Evolutionary conservation across 2,797 vertebrate genomes (phyloP).

Genomic region (Periparus ater): DNA sequence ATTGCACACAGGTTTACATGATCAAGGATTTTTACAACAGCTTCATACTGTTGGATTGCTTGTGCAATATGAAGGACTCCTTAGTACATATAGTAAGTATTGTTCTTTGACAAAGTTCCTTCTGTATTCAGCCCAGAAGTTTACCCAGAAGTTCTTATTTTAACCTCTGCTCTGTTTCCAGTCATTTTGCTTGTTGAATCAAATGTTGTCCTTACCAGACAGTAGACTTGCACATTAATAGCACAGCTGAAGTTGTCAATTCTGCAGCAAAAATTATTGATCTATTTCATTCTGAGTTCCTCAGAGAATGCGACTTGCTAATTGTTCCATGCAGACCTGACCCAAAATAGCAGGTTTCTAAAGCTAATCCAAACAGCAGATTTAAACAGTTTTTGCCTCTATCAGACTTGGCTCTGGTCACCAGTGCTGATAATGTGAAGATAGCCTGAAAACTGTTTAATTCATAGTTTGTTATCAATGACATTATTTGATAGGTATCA

Average conservation of each 20-base stretch:
- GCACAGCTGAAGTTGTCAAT: neutral
- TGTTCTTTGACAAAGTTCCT: neutral
- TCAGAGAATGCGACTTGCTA: neutral
- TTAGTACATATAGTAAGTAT: slow-evolving; percentile 96
- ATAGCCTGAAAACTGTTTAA: neutral
- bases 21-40: slow-evolving; percentile 90
- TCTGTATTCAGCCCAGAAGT: neutral
- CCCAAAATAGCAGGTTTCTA: neutral
- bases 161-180: neutral
- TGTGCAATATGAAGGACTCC: slow-evolving; percentile 94
- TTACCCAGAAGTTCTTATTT: slow-evolving; percentile 2
- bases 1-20: slow-evolving; percentile 87
- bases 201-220: neutral
- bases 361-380: neutral
- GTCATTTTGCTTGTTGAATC: neutral
- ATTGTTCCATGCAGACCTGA: neutral
- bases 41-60: slow-evolving; percentile 91
- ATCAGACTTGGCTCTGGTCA: neutral
- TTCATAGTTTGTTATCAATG: neutral
- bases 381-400: neutral
- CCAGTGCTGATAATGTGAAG: neutral
- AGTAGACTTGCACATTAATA: neutral
- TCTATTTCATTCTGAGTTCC: neutral
- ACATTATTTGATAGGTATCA: neutral
- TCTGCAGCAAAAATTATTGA: neutral